Percentiles rank a stretch among this genome's conserved stretches.
phyloP scores from a whole-genome alignment of 2,797 vertebrate genomes.

The Phoebastria nigripes region DNA sequence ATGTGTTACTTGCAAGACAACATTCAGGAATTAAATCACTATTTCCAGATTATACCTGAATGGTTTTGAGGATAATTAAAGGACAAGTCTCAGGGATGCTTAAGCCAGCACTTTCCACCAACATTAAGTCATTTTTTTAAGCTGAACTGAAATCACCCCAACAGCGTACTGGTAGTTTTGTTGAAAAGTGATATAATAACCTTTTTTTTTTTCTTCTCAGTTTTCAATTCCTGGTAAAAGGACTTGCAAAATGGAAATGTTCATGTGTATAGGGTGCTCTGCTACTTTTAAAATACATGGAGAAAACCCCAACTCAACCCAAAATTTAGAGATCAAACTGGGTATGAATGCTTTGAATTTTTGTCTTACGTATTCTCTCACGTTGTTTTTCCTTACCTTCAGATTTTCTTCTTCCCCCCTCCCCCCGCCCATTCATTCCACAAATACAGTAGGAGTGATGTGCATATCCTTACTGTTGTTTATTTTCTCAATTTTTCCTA shows the following conservation, averaged over 20 bases:
- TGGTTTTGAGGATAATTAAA: not conserved
- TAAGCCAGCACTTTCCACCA: not conserved
- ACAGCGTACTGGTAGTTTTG: not conserved
- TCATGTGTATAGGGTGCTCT: rapidly evolving
- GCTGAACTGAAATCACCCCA: not conserved
- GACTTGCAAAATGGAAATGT: not conserved
- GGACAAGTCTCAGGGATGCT: not conserved
- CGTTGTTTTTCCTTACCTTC: not conserved
- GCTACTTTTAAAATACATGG: not conserved
- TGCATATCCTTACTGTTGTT: not conserved
- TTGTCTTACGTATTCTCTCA: not conserved
- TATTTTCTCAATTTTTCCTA: not conserved
- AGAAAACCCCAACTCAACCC: not conserved
- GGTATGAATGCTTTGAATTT: not conserved
- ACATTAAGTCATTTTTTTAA: not conserved
- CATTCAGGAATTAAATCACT: not conserved
- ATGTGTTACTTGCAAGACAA: not conserved
- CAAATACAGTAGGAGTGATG: not conserved
- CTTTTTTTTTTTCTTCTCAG: not conserved
- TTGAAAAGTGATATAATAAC: not conserved
- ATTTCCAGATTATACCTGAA: not conserved
- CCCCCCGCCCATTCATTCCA: too few species aligned
- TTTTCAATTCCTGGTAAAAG: not conserved
- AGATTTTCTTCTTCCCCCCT: not conserved
- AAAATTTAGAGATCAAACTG: not conserved